These are phyloP conservation scores for Platyscapa corneri DNA, from an alignment of 1,140 invertebrate species.

Conservation along the genomic window DNA sequence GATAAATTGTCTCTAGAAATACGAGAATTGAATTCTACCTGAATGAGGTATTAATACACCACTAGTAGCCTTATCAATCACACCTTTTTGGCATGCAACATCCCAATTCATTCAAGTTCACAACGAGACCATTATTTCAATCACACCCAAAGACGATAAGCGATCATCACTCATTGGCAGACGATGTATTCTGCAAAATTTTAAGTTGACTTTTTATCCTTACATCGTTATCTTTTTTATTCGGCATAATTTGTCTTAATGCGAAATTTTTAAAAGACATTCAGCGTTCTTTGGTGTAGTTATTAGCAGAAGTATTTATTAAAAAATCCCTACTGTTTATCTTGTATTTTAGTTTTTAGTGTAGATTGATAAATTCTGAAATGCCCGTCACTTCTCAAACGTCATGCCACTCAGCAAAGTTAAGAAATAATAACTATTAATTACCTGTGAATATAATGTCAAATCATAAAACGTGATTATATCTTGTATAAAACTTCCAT, in stretches of 20 bases:
- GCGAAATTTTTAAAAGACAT: neutral
- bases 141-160: neutral
- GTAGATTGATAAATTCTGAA: too few species aligned
- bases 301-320: too few species aligned
- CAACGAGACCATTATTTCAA: slow-evolving; percentile 28
- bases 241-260: neutral
- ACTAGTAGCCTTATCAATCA: slow-evolving; percentile 39
- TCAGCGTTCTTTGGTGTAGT: neutral
- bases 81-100: neutral
- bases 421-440: too few species aligned
- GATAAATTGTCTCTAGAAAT: too few species aligned
- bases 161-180: slow-evolving; percentile 10
- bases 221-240: too few species aligned
- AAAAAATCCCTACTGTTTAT: too few species aligned
- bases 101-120: neutral
- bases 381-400: too few species aligned
- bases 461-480: too few species aligned
- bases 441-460: too few species aligned
- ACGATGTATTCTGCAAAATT: slow-evolving; percentile 15
- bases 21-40: neutral
- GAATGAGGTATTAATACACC: neutral
- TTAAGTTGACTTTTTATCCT: neutral
- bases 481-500: too few species aligned
- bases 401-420: too few species aligned
- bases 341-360: too few species aligned